phyloP scores from a whole-genome alignment of 2,888 invertebrate species.

The Ectobius pallidus region DNA sequence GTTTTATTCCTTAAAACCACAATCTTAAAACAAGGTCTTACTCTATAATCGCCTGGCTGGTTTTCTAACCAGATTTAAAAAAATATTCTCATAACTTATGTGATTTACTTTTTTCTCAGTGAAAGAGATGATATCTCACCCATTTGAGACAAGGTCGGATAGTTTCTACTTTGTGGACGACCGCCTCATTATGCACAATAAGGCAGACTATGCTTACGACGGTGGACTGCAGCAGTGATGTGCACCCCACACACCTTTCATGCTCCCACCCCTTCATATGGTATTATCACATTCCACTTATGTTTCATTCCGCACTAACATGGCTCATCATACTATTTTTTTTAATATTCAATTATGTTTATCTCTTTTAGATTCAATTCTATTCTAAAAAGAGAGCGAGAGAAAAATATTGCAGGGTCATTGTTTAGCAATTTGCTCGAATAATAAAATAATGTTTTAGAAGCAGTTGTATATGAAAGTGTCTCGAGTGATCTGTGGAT shows the following conservation, averaged over 20 bases:
- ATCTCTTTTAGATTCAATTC: not conserved
- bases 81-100: too few relatives aligned
- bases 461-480: not conserved
- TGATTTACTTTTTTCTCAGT: too few relatives aligned
- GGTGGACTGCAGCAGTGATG: constrained; percentile 63
- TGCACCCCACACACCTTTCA: not conserved
- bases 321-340: not conserved
- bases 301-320: not conserved
- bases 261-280: not conserved
- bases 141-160: constrained; percentile 97
- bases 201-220: constrained; percentile 98
- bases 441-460: not conserved
- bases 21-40: too few relatives aligned
- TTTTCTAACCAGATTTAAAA: too few relatives aligned
- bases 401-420: not conserved
- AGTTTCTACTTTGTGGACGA: constrained; percentile 99
- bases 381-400: not conserved
- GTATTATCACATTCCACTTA: constrained; percentile 15
- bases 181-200: constrained; percentile 97
- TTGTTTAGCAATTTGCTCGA: not conserved
- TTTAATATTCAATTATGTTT: too few relatives aligned
- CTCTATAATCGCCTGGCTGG: too few relatives aligned
- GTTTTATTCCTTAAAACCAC: too few relatives aligned
- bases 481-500: not conserved
- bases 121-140: constrained; percentile 94